These are phyloP conservation scores for Indri indri DNA, from an alignment of 2,113 vertebrate genomes.

Conservation along the genomic window DNA sequence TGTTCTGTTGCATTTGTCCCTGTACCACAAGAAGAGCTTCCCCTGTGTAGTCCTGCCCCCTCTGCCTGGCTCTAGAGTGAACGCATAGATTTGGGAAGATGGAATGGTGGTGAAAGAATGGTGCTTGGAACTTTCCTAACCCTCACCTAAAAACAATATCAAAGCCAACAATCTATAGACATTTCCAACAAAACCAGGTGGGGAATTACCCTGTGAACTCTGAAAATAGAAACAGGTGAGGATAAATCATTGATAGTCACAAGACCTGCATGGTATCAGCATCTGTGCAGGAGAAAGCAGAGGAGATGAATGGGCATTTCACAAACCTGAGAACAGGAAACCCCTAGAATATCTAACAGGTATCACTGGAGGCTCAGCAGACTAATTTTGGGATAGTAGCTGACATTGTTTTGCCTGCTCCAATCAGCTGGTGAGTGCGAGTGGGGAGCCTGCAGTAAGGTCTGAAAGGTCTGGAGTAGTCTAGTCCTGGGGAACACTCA, in stretches of 20 bases:
- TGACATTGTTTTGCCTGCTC: background rate
- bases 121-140: background rate
- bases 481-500: background rate
- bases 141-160: background rate
- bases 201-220: background rate
- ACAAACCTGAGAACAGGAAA: background rate
- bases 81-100: background rate
- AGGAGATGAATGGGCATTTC: background rate
- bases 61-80: background rate
- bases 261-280: background rate
- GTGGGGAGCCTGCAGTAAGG: background rate
- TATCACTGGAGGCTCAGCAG: background rate
- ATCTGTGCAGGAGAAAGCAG: background rate
- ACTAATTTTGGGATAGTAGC: background rate
- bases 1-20: background rate
- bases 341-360: background rate
- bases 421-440: background rate
- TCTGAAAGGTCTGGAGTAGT: background rate
- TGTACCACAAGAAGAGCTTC: background rate
- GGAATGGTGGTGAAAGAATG: background rate
- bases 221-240: background rate
- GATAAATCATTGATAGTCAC: background rate
- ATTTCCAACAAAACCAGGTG: background rate
- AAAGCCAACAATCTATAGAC: background rate
- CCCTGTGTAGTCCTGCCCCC: background rate